Conservation (phyloP, 1,140 invertebrate species). For the Vollenhovia emeryi region DNA sequence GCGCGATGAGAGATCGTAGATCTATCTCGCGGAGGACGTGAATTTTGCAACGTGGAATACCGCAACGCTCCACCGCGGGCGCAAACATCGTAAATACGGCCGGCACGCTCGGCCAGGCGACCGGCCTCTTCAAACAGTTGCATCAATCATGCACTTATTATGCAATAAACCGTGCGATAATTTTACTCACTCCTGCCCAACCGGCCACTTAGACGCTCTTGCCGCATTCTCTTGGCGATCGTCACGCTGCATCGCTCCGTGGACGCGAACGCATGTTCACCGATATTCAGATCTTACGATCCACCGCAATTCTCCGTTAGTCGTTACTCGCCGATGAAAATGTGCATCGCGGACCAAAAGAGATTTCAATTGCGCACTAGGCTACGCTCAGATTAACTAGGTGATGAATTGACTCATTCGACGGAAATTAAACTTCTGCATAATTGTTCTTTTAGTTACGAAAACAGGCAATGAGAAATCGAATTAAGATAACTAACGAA, state of each 20-base stretch:
- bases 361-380: background rate
- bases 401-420: background rate
- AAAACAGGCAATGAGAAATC: background rate
- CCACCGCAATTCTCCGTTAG: background rate
- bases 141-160: slow-evolving; percentile 63
- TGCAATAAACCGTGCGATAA: slow-evolving; percentile 51
- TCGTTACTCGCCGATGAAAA: background rate
- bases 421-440: background rate
- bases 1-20: slow-evolving; percentile 35
- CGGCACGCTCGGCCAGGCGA: slow-evolving; percentile 16
- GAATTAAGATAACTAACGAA: too few relatives aligned
- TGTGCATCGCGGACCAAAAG: background rate
- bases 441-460: background rate
- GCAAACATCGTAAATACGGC: background rate
- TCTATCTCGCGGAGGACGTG: background rate
- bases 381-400: background rate
- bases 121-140: slow-evolving; percentile 35
- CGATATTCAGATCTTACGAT: slow-evolving; percentile 8
- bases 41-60: slow-evolving; percentile 62
- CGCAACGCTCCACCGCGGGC: background rate
- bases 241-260: background rate
- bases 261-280: background rate
- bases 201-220: background rate
- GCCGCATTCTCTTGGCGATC: background rate
- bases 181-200: slow-evolving; percentile 59